phyloP scores from a whole-genome alignment of 2,113 vertebrate species.

The Peromyscus maniculatus region DNA sequence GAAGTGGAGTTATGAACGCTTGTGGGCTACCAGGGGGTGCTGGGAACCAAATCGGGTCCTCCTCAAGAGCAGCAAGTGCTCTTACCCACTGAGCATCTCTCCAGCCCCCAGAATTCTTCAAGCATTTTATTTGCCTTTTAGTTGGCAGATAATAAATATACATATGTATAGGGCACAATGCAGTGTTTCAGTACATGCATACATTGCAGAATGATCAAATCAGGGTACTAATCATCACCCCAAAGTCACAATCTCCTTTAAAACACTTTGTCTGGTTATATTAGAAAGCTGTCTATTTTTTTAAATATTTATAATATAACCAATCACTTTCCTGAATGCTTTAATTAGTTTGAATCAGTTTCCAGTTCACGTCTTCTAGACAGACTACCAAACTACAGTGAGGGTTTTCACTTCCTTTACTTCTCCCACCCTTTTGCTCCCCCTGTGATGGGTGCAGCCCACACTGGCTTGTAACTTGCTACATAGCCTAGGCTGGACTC shows the following conservation, averaged over 20 bases:
- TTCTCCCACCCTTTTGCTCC: neutral
- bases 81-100: neutral
- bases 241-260: neutral
- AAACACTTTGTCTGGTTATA: neutral
- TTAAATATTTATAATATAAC: neutral
- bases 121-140: neutral
- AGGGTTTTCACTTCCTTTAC: neutral
- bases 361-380: neutral
- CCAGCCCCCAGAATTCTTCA: neutral
- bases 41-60: neutral
- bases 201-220: neutral
- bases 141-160: neutral
- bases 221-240: neutral
- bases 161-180: neutral
- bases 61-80: neutral
- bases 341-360: conserved; percentile 6
- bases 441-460: neutral
- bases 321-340: neutral
- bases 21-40: neutral
- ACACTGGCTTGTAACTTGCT: neutral
- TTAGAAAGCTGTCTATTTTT: neutral
- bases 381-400: neutral
- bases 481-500: neutral
- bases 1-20: neutral
- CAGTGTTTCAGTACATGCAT: neutral